These are phyloP conservation scores for Hydra vulgaris DNA, from an alignment of 30 jellyfish, hydroid and myxozoan genomes.

Conservation along the genomic window DNA sequence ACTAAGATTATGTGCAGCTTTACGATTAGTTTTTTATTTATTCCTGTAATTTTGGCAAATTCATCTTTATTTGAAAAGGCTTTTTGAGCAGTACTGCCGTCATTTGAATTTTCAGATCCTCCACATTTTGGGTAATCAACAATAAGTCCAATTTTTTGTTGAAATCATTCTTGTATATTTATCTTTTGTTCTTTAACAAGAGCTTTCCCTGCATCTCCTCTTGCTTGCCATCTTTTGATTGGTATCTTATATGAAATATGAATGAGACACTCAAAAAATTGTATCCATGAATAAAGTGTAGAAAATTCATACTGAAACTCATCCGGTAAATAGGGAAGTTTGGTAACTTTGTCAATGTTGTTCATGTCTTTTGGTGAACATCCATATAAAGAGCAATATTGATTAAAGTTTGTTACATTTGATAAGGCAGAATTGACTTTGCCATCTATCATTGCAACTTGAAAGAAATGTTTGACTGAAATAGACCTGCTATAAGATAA, in stretches of 20 bases:
- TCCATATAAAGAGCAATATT: no score
- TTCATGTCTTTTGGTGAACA: background rate
- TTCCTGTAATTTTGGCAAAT: background rate
- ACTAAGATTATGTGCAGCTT: background rate
- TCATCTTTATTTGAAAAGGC: no score
- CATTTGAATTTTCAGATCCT: background rate
- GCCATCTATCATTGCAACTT: no score
- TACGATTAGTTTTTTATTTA: background rate
- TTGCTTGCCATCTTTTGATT: background rate
- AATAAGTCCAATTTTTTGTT: background rate
- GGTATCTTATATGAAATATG: background rate
- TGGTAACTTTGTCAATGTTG: background rate
- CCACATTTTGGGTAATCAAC: background rate
- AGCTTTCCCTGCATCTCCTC: background rate
- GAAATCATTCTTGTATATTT: no score
- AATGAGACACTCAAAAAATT: background rate
- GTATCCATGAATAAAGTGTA: background rate
- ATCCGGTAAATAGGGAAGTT: background rate
- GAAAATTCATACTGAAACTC: no score
- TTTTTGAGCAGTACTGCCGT: background rate
- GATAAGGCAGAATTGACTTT: no score
- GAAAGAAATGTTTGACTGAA: no score
- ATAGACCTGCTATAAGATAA: no score
- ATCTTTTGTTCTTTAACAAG: background rate
- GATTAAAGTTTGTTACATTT: no score